Conservation (phyloP, 2,797 vertebrate genomes). For the Lagodon rhomboides region DNA sequence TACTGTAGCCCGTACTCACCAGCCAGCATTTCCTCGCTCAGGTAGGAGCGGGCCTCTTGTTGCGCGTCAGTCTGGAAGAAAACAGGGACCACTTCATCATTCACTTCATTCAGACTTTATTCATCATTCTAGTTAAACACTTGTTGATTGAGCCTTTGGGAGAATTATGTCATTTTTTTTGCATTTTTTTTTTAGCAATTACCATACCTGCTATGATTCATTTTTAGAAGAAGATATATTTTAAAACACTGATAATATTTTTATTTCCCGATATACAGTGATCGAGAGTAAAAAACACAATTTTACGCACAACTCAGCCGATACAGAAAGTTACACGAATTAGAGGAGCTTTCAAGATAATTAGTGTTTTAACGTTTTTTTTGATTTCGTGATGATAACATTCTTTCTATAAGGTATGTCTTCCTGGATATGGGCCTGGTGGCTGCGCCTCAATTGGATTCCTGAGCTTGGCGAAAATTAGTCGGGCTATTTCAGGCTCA, state of each 20-base stretch:
- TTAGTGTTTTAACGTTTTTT: neutral
- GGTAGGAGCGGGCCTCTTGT: conserved; percentile 96
- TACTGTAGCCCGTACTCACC: conserved; percentile 84
- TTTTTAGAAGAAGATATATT: neutral
- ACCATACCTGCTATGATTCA: neutral
- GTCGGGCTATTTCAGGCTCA: conserved; percentile 83
- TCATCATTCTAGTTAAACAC: neutral
- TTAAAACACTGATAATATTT: neutral
- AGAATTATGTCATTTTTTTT: too few species aligned
- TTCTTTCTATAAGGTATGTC: neutral
- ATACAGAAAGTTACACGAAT: neutral
- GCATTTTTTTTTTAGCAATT: too few species aligned
- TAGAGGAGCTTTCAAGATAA: too few species aligned
- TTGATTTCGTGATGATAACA: conserved; percentile 1
- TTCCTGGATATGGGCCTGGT: neutral
- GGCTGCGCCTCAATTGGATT: conserved; percentile 23
- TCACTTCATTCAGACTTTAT: conserved; percentile 11
- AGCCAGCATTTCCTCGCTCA: conserved; percentile 98
- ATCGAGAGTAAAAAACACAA: neutral
- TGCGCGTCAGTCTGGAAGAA: conserved; percentile 94
- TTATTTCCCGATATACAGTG: neutral
- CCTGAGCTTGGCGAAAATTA: conserved; percentile 59
- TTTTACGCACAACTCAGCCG: neutral
- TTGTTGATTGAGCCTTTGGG: accelerated
- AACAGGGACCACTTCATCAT: conserved; percentile 36